A percentile compares a stretch with the other conserved stretches of the same genome.
These are phyloP conservation scores for Brotula barbata DNA, from an alignment of 2,797 vertebrate genomes.

Conservation along the genomic window DNA sequence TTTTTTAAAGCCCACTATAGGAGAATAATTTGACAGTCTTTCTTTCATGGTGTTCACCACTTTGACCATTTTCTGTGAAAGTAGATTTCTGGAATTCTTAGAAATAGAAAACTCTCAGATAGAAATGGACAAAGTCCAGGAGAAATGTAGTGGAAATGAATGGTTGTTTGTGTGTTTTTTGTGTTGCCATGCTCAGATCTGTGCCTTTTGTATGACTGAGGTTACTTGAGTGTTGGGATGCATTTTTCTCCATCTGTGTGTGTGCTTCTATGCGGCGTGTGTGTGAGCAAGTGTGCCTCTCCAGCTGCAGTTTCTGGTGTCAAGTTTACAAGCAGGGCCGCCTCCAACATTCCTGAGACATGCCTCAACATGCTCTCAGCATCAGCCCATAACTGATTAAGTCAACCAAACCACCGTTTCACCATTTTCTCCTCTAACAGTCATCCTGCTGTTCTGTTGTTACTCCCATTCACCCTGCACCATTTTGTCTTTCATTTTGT, in stretches of 20 bases:
- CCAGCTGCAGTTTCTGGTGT: constrained; percentile 65
- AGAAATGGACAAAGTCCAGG: constrained; percentile 25
- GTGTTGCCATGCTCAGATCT: neutral
- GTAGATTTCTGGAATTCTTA: constrained; percentile 29
- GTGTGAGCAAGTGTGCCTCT: constrained; percentile 22
- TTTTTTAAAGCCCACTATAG: constrained; percentile 63
- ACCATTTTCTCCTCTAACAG: constrained; percentile 8
- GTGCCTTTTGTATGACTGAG: neutral
- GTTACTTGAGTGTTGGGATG: constrained; percentile 18
- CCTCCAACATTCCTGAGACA: constrained; percentile 67
- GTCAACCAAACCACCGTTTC: constrained; percentile 29
- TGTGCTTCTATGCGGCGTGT: neutral
- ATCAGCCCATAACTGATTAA: constrained; percentile 20
- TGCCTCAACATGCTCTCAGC: constrained; percentile 53
- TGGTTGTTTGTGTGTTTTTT: constrained; percentile 32
- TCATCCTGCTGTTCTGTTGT: constrained; percentile 19
- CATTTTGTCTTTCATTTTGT: constrained; percentile 12
- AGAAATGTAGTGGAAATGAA: constrained; percentile 19
- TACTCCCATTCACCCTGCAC: constrained; percentile 5
- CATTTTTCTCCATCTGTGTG: constrained; percentile 5
- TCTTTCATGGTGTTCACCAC: constrained; percentile 48
- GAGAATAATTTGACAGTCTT: constrained; percentile 50
- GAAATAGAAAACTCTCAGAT: constrained; percentile 25
- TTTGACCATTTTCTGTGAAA: constrained; percentile 35
- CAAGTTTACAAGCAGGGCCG: constrained; percentile 55